phyloP scores from a whole-genome alignment of 2,113 vertebrate species.

The Synodontis membranacea region DNA sequence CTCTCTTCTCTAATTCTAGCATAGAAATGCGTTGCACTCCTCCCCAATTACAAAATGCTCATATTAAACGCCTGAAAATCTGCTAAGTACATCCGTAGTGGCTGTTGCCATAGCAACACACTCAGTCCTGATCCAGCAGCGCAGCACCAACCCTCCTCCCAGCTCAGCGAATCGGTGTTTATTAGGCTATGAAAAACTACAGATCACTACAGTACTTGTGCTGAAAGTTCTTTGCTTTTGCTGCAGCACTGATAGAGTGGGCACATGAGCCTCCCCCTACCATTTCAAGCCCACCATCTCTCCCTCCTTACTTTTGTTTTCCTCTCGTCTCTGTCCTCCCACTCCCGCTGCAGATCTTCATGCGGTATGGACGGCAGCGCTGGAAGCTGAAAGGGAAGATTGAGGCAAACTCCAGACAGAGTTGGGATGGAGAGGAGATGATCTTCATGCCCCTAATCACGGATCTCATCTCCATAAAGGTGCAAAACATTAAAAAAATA shows the following conservation, averaged over 20 bases:
- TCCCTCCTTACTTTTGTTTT: neutral
- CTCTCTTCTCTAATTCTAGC: conserved; percentile 1
- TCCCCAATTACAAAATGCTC: conserved; percentile 18
- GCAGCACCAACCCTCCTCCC: neutral
- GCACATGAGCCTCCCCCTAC: neutral
- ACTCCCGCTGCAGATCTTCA: conserved; percentile 82
- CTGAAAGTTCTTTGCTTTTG: conserved; percentile 10
- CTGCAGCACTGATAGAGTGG: neutral
- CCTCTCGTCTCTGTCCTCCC: conserved; percentile 1
- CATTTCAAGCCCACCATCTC: conserved; percentile 3
- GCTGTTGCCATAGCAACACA: conserved; percentile 47
- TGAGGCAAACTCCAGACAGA: conserved; percentile 94
- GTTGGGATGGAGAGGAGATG: conserved; percentile 95
- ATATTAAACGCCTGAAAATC: conserved; percentile 31
- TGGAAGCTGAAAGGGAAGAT: conserved; percentile 98
- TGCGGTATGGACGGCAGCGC: conserved; percentile 93
- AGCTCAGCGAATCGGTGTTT: conserved; percentile 21
- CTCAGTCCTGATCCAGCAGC: conserved; percentile 36
- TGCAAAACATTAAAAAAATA: conserved; percentile 54
- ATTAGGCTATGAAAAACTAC: conserved; percentile 24
- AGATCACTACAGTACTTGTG: neutral
- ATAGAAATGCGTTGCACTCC: neutral
- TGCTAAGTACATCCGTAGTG: conserved; percentile 39
- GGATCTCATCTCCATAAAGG: conserved; percentile 97
- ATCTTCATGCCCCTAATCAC: conserved; percentile 89